Evolutionary conservation across 2,888 invertebrate genomes (phyloP), one percentile per base, ranked within the genome.

Genomic region (Myopa tessellatipennis): DNA sequence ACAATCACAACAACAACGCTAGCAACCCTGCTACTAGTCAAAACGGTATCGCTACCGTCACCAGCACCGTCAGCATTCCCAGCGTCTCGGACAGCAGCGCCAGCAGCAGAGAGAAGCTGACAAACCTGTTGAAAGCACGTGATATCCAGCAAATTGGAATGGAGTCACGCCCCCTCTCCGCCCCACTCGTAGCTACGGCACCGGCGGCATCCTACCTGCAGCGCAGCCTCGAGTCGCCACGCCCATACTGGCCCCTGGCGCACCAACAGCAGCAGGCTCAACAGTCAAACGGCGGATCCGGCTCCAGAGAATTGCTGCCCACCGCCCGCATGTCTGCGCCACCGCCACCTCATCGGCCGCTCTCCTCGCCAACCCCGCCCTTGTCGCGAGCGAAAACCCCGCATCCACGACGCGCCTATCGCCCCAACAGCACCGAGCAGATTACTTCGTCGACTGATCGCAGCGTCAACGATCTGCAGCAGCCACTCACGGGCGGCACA

Each of bases 71-170:
- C 40, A 65, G 79, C 82, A 68, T 83, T 76, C 12, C 63, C 60
- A 55, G 60, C 67, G 14, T 5, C 68, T 14, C 58, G 34, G 63
- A 79, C 82, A 65, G 82, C 76, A 86, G 82, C 78, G 82, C 85
- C 16, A 85, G 83, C 81, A 83, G 83, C 79, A 86, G 85, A 79
- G 87, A 87, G 77, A 86, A 85, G 79, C 80, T 86, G 3, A 82
- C 82, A 7, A 85, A 82, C 74, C 70, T 85, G 76, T 45, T 84
- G 65, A 84, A 85, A 60, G 82, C 83, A 70, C 85, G 85, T 63
- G 86, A 86, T 65, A 81, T 81, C 68, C 81, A 81, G 74, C 83
- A 82, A 16, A 34, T 16, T 73, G 45, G n/a, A 68, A 67, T 34
- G 79, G 79, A 61, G 50, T 75, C 77, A 79, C 81, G 77, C 67